These are phyloP conservation scores for Macrosiphum euphorbiae DNA, from an alignment of 2,888 invertebrate species.

Conservation along the genomic window DNA sequence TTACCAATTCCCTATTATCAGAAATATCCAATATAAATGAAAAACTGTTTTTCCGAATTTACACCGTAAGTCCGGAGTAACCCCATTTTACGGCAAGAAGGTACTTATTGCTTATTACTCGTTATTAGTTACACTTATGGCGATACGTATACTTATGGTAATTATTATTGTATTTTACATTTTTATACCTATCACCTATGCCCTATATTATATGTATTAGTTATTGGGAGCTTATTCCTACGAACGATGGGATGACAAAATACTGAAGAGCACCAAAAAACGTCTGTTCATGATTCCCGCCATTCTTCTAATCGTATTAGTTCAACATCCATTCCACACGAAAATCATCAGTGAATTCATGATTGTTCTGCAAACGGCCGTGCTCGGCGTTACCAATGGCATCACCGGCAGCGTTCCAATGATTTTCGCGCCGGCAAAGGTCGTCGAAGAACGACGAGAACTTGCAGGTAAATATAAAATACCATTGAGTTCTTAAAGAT, in stretches of 20 bases:
- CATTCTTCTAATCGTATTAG: conserved; percentile 40
- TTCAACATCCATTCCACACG: conserved; percentile 60
- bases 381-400: conserved; percentile 87
- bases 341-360: conserved; percentile 52
- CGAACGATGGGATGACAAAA: conserved; percentile 53
- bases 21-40: no score
- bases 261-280: conserved; percentile 24
- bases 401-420: conserved; percentile 92
- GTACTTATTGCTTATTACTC: no score
- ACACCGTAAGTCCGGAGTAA: no score
- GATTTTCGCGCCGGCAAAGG: conserved; percentile 90
- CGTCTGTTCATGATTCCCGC: conserved; percentile 54
- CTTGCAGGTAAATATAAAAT: conserved; percentile 78
- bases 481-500: neutral
- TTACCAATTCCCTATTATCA: no score
- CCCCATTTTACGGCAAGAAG: no score
- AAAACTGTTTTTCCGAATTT: no score
- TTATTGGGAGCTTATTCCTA: conserved; percentile 40
- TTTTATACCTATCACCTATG: neutral
- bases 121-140: neutral
- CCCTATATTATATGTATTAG: neutral
- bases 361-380: conserved; percentile 60
- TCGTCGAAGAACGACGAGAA: conserved; percentile 87
- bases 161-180: neutral
- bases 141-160: no score